Percentiles rank a stretch among this genome's conserved stretches.
Evolutionary conservation across 92 coral and sea anemone species (phyloP).

Genomic region (Ricordea florida): DNA sequence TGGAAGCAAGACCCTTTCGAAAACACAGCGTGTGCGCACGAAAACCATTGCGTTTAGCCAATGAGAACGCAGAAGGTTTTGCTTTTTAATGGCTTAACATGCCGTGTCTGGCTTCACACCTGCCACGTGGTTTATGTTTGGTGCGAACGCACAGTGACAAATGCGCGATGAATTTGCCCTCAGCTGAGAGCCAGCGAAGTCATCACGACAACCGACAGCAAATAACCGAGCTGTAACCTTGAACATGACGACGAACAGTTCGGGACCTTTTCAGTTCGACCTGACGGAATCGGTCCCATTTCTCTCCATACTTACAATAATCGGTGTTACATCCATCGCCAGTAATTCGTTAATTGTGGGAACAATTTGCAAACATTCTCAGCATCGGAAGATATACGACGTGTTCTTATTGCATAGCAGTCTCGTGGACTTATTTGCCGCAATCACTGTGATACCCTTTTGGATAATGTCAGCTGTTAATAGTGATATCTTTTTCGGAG

Average conservation of each 20-base stretch:
- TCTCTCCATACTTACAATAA: conserved; percentile 71
- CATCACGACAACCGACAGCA: conserved; percentile 13
- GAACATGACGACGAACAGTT: neutral
- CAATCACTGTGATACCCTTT: conserved; percentile 71
- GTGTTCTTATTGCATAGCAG: conserved; percentile 72
- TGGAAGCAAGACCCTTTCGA: neutral
- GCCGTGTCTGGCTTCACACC: conserved; percentile 2
- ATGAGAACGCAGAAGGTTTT: neutral
- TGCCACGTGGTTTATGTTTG: conserved; percentile 12
- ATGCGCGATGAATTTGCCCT: too few species aligned
- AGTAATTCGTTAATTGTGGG: conserved; percentile 68
- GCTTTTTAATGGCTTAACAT: neutral
- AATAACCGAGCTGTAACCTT: neutral
- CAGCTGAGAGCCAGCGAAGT: neutral
- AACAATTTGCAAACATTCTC: conserved; percentile 66
- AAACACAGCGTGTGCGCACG: conserved; percentile 2
- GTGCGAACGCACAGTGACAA: too few species aligned
- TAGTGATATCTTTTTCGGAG: conserved; percentile 53
- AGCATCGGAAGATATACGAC: conserved; percentile 49
- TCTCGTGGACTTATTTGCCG: conserved; percentile 66
- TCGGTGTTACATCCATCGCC: conserved; percentile 74
- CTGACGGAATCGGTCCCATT: conserved; percentile 75
- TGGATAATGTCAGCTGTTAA: conserved; percentile 80
- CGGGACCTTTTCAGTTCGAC: conserved; percentile 46
- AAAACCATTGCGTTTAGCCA: neutral